phyloP scores from a whole-genome alignment of 2,797 vertebrate species.

The Falco cherrug region DNA sequence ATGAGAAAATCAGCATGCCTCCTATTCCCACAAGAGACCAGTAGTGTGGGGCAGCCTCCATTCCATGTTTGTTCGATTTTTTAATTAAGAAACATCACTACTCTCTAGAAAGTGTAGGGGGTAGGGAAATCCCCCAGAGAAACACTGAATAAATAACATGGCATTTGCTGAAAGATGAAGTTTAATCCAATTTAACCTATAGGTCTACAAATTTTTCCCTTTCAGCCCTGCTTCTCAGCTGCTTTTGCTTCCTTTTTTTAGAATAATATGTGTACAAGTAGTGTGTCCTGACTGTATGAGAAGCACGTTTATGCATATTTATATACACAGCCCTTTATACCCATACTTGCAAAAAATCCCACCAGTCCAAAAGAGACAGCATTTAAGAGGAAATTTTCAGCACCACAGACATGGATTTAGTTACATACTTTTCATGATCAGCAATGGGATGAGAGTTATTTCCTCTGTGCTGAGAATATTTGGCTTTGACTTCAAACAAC shows the following conservation, averaged over 20 bases:
- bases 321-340: not conserved
- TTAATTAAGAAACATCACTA: conserved; percentile 45
- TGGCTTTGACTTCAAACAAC: conserved; percentile 55
- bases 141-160: conserved; percentile 44
- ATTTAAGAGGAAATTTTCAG: conserved; percentile 34
- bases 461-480: not conserved
- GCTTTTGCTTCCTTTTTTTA: conserved; percentile 4
- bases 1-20: not conserved
- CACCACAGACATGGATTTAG: conserved; percentile 15
- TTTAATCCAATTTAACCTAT: conserved; percentile 39
- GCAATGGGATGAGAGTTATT: not conserved
- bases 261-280: not conserved
- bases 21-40: not conserved
- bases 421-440: conserved; percentile 4
- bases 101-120: not conserved
- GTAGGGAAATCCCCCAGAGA: conserved; percentile 10
- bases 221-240: not conserved
- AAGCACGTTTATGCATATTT: not conserved
- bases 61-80: conserved; percentile 31
- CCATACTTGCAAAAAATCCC: conserved; percentile 22
- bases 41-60: not conserved
- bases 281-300: not conserved
- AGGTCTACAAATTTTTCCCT: conserved; percentile 3
- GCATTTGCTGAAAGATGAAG: conserved; percentile 61
- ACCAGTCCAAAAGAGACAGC: conserved; percentile 15